phyloP scores from a whole-genome alignment of 2,113 vertebrate genomes.

The Cacatua alba region DNA sequence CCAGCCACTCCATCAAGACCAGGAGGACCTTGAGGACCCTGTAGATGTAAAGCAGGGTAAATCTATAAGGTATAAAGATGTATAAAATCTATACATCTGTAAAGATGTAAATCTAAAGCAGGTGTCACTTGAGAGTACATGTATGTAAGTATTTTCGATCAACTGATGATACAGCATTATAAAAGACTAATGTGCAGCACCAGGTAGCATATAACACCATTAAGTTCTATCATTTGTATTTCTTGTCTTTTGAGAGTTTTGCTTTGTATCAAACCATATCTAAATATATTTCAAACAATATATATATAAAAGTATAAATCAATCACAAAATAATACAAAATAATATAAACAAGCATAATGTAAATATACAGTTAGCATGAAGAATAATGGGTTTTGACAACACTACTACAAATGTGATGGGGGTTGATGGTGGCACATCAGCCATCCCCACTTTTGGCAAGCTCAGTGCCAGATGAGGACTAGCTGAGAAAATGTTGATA shows the following conservation, averaged over 20 bases:
- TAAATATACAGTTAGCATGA: background rate
- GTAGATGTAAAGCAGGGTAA: background rate
- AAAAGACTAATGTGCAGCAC: background rate
- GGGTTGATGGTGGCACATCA: background rate
- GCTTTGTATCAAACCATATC: background rate
- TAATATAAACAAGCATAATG: background rate
- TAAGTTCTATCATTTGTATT: background rate
- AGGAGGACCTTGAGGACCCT: conserved; percentile 82
- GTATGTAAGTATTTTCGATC: background rate
- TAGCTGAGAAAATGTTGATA: background rate
- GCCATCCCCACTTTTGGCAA: background rate
- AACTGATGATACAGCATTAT: background rate
- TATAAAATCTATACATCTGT: background rate
- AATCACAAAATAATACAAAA: background rate
- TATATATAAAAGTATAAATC: background rate
- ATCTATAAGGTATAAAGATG: background rate
- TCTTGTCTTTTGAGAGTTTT: background rate
- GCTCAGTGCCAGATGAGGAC: background rate
- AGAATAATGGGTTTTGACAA: background rate
- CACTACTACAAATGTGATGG: accelerated
- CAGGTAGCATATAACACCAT: background rate
- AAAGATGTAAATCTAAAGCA: background rate
- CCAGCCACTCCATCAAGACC: conserved; percentile 82
- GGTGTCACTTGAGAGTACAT: background rate
- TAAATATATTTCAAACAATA: background rate